phyloP scores from a whole-genome alignment of 1,140 invertebrate genomes.

The Onthophagus taurus region DNA sequence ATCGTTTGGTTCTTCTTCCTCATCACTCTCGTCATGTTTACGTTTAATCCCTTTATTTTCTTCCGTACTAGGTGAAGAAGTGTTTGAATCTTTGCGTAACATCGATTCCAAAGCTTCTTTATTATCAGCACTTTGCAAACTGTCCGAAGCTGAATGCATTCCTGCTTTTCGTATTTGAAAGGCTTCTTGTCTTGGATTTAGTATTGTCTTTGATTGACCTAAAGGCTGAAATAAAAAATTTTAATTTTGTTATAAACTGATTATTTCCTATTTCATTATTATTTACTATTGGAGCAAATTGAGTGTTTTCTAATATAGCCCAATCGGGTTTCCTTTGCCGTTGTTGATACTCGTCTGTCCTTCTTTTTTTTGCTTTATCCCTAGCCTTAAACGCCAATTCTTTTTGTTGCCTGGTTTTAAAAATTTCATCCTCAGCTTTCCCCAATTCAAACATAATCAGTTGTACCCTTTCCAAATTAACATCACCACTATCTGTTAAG shows the following conservation, averaged over 20 bases:
- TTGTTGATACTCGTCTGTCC: conserved; percentile 41
- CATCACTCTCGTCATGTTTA: conserved; percentile 42
- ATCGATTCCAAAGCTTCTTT: conserved; percentile 39
- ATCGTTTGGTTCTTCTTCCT: conserved; percentile 77
- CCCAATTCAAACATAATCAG: conserved; percentile 91
- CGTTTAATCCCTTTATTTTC: conserved; percentile 39
- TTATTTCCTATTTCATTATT: background rate
- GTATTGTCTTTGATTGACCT: conserved; percentile 42
- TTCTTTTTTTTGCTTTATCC: conserved; percentile 59
- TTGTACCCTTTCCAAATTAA: conserved; percentile 87
- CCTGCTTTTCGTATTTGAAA: conserved; percentile 54
- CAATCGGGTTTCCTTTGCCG: conserved; percentile 56
- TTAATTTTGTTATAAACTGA: background rate
- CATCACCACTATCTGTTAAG: conserved; percentile 89
- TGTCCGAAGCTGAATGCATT: conserved; percentile 37
- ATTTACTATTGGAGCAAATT: conserved; percentile 62
- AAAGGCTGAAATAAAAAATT: conserved; percentile 38
- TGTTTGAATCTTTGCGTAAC: conserved; percentile 26
- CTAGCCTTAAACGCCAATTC: conserved; percentile 73
- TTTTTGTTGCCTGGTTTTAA: conserved; percentile 79
- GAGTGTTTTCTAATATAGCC: conserved; percentile 52
- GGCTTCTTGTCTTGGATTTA: conserved; percentile 61
- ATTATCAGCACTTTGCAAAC: conserved; percentile 26
- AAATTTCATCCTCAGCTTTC: conserved; percentile 94
- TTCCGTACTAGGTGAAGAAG: conserved; percentile 7